Evolutionary conservation across 2,113 vertebrate genomes (phyloP).

Genomic region (Rhynchomys soricoides): DNA sequence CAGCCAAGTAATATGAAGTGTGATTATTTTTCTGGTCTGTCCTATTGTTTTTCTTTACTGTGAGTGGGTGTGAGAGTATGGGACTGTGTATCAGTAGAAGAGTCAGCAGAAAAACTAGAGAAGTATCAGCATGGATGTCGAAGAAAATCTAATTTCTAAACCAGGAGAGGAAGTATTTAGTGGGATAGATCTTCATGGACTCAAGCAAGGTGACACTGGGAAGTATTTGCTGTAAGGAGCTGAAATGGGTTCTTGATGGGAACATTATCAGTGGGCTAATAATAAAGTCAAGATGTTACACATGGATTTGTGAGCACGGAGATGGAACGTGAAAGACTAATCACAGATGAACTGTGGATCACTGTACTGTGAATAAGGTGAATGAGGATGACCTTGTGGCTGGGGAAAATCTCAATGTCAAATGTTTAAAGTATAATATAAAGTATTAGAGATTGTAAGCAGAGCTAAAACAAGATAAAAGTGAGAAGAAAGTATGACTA

Average conservation of each 20-base stretch:
- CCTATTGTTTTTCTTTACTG: background rate
- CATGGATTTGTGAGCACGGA: background rate
- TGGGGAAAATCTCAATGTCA: background rate
- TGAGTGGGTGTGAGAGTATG: background rate
- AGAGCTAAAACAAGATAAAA: background rate
- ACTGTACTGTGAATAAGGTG: background rate
- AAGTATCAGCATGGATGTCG: background rate
- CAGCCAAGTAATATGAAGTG: background rate
- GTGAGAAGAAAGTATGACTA: background rate
- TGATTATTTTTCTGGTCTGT: background rate
- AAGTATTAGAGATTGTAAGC: background rate
- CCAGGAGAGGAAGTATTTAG: background rate
- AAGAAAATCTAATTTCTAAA: background rate
- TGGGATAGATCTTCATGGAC: background rate
- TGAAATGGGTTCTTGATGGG: background rate
- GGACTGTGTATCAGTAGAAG: background rate
- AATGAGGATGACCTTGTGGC: background rate
- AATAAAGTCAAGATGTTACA: background rate
- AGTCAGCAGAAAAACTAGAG: background rate
- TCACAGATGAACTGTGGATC: background rate
- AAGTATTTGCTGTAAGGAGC: background rate
- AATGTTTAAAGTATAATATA: background rate
- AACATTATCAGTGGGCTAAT: background rate
- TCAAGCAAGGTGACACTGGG: background rate
- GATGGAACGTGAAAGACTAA: background rate